Evolutionary conservation across 2,888 invertebrate species (phyloP).

Genomic region (Chydorus sphaericus): DNA sequence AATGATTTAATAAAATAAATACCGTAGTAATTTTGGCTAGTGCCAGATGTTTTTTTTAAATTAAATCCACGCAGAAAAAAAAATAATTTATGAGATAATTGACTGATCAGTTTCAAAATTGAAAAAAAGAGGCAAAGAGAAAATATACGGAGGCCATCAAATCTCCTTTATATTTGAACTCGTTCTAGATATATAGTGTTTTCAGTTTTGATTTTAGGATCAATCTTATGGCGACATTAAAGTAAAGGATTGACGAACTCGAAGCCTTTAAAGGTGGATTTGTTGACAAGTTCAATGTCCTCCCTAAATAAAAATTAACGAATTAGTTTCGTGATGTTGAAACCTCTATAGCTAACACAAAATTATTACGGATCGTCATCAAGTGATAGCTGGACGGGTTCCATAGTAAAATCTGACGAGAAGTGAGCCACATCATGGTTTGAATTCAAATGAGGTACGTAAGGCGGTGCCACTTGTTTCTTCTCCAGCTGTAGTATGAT

Average conservation of each 20-base stretch:
- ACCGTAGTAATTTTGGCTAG: too few relatives aligned
- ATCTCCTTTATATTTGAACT: too few relatives aligned
- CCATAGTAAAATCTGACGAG: conserved; percentile 97
- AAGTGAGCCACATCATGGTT: conserved; percentile 98
- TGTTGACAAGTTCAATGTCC: conserved; percentile 92
- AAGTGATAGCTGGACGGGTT: conserved; percentile 91
- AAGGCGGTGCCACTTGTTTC: conserved; percentile 94
- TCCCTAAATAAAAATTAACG: conserved; percentile 40
- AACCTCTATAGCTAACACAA: neutral
- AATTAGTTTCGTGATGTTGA: neutral
- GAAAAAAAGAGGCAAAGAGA: too few relatives aligned
- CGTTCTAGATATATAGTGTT: too few relatives aligned
- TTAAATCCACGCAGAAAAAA: too few relatives aligned
- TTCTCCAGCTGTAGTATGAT: conserved; percentile 64
- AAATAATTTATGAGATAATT: too few relatives aligned
- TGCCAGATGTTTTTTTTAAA: too few relatives aligned
- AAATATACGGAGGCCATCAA: too few relatives aligned
- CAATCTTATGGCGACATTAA: conserved; percentile 98
- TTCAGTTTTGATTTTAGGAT: conserved; percentile 68
- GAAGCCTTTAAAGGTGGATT: conserved; percentile 98
- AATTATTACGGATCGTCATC: conserved; percentile 85
- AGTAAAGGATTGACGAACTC: conserved; percentile 99
- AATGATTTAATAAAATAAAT: too few relatives aligned
- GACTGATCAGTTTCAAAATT: too few relatives aligned
- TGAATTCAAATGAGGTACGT: conserved; percentile 87